Percentiles rank a stretch among this genome's conserved stretches.
Evolutionary conservation across 1,140 invertebrate genomes (phyloP).

Genomic region (Eumaeus atala): DNA sequence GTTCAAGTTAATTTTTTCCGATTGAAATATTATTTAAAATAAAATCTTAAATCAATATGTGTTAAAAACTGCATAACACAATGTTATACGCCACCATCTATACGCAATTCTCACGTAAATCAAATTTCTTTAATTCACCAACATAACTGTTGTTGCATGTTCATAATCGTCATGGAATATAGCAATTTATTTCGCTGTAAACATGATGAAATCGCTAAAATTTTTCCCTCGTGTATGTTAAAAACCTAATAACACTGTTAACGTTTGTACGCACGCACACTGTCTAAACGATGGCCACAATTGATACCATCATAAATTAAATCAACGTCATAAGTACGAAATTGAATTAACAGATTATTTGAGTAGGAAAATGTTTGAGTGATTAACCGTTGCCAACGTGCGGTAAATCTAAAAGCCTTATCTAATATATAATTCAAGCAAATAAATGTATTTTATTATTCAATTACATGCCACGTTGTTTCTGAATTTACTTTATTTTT

Average conservation of each 20-base stretch:
- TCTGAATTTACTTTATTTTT: too few species aligned
- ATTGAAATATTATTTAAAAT: too few species aligned
- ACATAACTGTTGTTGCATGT: slow-evolving; percentile 15
- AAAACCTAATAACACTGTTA: slow-evolving; percentile 58
- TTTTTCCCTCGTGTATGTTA: slow-evolving; percentile 53
- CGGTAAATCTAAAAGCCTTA: too few species aligned
- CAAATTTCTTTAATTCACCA: slow-evolving; percentile 10
- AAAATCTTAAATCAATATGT: too few species aligned
- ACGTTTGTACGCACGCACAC: slow-evolving; percentile 62
- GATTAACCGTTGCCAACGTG: slow-evolving; percentile 67
- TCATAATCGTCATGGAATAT: slow-evolving; percentile 30
- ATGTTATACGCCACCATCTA: not conserved
- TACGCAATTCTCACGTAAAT: slow-evolving; percentile 8
- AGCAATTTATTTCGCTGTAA: slow-evolving; percentile 42
- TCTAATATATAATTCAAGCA: too few species aligned
- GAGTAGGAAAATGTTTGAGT: slow-evolving; percentile 66
- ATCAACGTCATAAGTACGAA: slow-evolving; percentile 65
- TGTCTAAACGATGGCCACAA: slow-evolving; percentile 58
- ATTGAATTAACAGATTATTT: slow-evolving; percentile 70
- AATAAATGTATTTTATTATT: too few species aligned
- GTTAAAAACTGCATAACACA: too few species aligned
- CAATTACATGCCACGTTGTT: too few species aligned
- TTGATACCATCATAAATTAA: slow-evolving; percentile 65
- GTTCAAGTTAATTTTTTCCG: too few species aligned
- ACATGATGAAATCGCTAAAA: slow-evolving; percentile 51